Percentiles rank a stretch among this genome's conserved stretches.
Conservation (phyloP, 2,113 vertebrate species). For the Ageneiosus marmoratus region DNA sequence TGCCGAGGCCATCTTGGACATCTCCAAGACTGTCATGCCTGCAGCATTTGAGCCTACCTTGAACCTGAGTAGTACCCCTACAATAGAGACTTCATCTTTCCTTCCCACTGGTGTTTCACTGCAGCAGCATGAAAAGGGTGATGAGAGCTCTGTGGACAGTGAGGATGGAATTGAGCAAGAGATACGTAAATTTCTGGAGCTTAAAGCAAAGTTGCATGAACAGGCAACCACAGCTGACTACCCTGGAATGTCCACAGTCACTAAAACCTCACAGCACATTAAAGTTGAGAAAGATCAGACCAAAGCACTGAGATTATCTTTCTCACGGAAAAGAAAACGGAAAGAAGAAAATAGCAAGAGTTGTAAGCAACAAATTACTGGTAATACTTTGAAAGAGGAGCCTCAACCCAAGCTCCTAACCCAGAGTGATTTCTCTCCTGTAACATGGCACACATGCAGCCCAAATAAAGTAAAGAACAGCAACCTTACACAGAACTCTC, state of each 20-base stretch:
- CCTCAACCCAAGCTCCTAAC: constrained; percentile 23
- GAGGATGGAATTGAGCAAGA: constrained; percentile 95
- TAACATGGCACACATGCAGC: constrained; percentile 3
- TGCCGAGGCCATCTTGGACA: constrained; percentile 94
- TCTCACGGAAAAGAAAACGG: constrained; percentile 70
- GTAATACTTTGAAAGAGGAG: constrained; percentile 46
- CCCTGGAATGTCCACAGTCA: neutral
- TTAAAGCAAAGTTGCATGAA: constrained; percentile 82
- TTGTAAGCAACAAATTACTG: constrained; percentile 27
- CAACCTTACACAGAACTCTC: constrained; percentile 32
- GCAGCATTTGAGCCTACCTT: constrained; percentile 63
- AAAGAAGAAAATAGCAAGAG: constrained; percentile 56
- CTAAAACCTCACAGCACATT: constrained; percentile 50
- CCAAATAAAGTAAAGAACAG: constrained; percentile 11
- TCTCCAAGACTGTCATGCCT: constrained; percentile 91
- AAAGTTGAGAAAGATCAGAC: constrained; percentile 50
- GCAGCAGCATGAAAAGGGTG: constrained; percentile 64
- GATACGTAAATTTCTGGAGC: constrained; percentile 87
- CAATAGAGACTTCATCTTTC: constrained; percentile 50
- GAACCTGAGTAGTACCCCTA: constrained; percentile 36
- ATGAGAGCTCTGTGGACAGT: constrained; percentile 86
- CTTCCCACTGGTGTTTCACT: constrained; percentile 45
- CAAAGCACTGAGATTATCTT: constrained; percentile 66
- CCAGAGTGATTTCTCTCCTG: constrained; percentile 28
- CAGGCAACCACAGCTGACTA: constrained; percentile 54